Percentiles rank a stretch among this genome's conserved stretches.
phyloP scores from a whole-genome alignment of 2,797 vertebrate genomes.

The Mormyrops attenuatus region DNA sequence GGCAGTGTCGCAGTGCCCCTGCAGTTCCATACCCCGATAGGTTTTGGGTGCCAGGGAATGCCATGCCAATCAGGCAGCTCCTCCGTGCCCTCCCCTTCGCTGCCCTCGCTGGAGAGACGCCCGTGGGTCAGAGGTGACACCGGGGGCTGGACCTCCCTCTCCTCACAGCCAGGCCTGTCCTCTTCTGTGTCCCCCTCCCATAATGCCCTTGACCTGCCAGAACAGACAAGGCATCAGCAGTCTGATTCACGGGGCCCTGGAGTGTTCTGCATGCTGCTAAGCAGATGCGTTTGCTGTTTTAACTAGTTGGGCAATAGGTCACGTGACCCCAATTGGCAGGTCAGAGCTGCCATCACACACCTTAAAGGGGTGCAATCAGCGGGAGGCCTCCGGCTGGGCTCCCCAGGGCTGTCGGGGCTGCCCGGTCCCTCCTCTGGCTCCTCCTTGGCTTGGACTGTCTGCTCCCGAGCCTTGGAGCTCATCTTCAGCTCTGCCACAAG shows the following conservation, averaged over 20 bases:
- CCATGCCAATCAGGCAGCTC: conserved; percentile 64
- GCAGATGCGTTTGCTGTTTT: background rate
- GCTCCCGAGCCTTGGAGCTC: conserved; percentile 70
- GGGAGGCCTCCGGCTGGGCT: conserved; percentile 60
- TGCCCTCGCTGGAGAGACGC: conserved; percentile 79
- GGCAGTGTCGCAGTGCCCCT: background rate
- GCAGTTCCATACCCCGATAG: conserved; percentile 68
- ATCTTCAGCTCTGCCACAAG: conserved; percentile 84
- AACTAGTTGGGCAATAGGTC: conserved; percentile 8
- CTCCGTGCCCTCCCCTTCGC: conserved; percentile 67
- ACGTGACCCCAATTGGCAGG: background rate
- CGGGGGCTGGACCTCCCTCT: conserved; percentile 50
- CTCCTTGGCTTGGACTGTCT: conserved; percentile 50
- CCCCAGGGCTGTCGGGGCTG: conserved; percentile 55
- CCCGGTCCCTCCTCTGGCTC: conserved; percentile 46
- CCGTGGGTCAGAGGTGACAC: conserved; percentile 64
- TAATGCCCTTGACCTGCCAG: conserved; percentile 53
- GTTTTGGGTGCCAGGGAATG: conserved; percentile 69
- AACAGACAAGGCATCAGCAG: background rate
- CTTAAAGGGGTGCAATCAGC: conserved; percentile 71
- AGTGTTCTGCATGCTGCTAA: background rate
- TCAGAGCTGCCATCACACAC: conserved; percentile 42
- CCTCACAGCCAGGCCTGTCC: conserved; percentile 56
- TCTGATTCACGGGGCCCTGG: background rate
- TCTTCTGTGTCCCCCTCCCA: conserved; percentile 70